Evolutionary conservation across 37 sponge, comb jelly and placozoan genomes (phyloP).

Genomic region (Tethya wilhelma): DNA sequence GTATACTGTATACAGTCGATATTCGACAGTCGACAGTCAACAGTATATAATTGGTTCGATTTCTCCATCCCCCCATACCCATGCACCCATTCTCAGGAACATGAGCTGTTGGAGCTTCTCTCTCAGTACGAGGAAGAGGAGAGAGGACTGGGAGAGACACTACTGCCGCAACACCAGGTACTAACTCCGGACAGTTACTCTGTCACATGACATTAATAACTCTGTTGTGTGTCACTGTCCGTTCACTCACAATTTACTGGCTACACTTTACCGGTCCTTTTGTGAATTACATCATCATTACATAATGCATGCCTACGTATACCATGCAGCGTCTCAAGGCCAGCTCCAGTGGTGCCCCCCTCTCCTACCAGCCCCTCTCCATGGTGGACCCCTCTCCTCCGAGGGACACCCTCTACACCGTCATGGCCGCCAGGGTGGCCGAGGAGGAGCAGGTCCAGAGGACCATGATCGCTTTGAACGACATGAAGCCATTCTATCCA

Average conservation of each 20-base stretch:
- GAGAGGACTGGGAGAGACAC: too few species aligned
- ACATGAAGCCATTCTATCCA: slow-evolving; percentile 35
- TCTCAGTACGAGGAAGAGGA: slow-evolving; percentile 82
- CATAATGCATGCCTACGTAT: not conserved
- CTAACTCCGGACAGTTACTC: too few species aligned
- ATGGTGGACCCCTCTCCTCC: slow-evolving; percentile 4
- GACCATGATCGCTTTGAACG: slow-evolving; percentile 74
- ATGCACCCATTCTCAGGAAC: slow-evolving; percentile 45
- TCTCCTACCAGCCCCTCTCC: slow-evolving; percentile 30
- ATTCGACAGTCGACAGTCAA: too few species aligned
- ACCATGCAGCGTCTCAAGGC: not conserved
- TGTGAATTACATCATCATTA: too few species aligned
- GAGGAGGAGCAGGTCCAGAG: slow-evolving; percentile 85
- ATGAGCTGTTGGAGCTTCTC: slow-evolving; percentile 76
- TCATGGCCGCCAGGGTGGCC: slow-evolving; percentile 58
- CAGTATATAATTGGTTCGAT: too few species aligned
- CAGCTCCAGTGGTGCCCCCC: not conserved
- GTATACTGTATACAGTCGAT: not conserved
- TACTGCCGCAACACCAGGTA: too few species aligned
- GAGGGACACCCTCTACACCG: slow-evolving; percentile 22
- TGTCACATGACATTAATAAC: too few species aligned
- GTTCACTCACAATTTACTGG: too few species aligned
- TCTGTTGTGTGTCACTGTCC: too few species aligned
- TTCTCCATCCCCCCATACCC: slow-evolving; percentile 7
- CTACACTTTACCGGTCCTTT: too few species aligned